These are phyloP conservation scores for Andrena hattorfiana DNA, from an alignment of 2,888 invertebrate genomes.

Conservation along the genomic window DNA sequence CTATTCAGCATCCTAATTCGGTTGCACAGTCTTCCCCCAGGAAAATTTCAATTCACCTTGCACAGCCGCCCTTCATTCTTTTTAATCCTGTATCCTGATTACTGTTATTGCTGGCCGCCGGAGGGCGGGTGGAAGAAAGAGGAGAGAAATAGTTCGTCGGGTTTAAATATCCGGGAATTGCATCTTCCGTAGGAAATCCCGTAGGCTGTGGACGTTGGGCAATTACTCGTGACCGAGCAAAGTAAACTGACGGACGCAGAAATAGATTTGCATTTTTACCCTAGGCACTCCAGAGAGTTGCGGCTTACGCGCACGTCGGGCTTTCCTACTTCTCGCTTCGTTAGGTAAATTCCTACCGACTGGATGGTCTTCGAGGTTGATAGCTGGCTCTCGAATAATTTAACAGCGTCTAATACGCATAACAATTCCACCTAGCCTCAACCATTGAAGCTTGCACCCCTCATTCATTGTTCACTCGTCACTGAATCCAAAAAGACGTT, in stretches of 20 bases:
- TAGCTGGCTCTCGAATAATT: conserved; percentile 34
- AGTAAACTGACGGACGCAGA: conserved; percentile 63
- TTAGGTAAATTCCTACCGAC: conserved; percentile 57
- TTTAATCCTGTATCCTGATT: conserved; percentile 65
- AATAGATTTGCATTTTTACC: conserved; percentile 69
- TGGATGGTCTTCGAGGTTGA: conserved; percentile 31
- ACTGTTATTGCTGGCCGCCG: conserved; percentile 53
- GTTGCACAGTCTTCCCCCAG: conserved; percentile 3
- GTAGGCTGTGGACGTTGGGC: conserved; percentile 66
- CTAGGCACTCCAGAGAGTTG: conserved; percentile 21
- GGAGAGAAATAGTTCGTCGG: conserved; percentile 58
- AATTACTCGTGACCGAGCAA: conserved; percentile 66
- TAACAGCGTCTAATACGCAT: conserved; percentile 14
- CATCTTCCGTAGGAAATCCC: conserved; percentile 62
- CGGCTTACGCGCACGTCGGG: conserved; percentile 53
- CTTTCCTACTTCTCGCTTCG: conserved; percentile 53
- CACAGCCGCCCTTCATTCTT: conserved; percentile 36
- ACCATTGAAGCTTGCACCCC: no score
- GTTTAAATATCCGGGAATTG: conserved; percentile 65
- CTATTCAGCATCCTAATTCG: conserved; percentile 31
- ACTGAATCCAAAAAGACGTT: no score
- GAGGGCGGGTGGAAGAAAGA: not conserved
- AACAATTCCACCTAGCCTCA: not conserved
- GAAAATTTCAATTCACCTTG: conserved; percentile 52
- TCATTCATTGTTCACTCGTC: no score